Percentiles rank a stretch among this genome's conserved stretches.
Evolutionary conservation across 2,888 invertebrate genomes (phyloP).

Genomic region (Euplagia quadripunctaria): DNA sequence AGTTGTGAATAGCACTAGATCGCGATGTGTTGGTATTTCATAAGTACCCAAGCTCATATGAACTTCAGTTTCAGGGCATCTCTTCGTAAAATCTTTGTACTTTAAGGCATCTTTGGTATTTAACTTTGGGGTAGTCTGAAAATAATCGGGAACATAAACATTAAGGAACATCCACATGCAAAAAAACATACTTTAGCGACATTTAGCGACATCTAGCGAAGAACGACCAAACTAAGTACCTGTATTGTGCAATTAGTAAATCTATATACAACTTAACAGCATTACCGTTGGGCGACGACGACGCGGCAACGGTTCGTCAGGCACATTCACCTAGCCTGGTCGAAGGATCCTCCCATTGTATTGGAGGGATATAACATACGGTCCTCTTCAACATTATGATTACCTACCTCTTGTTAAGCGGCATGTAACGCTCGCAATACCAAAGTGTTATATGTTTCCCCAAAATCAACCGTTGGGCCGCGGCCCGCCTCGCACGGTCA

Average conservation of each 20-base stretch:
- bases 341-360: background rate
- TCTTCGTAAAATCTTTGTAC: conserved; percentile 17
- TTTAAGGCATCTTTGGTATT: background rate
- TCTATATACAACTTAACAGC: background rate
- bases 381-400: background rate
- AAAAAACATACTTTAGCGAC: background rate
- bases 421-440: no score
- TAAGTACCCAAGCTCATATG: conserved; percentile 70
- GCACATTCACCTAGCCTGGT: background rate
- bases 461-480: no score
- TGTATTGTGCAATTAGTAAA: background rate
- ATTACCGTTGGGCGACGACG: no score
- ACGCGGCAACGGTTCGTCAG: no score
- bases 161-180: background rate
- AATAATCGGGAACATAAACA: background rate
- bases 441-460: no score
- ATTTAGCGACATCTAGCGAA: background rate
- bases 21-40: conserved; percentile 71
- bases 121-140: conserved; percentile 3
- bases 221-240: background rate
- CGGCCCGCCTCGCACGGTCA: no score
- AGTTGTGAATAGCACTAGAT: conserved; percentile 64
- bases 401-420: no score
- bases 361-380: no score
- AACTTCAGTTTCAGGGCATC: conserved; percentile 63